A percentile compares a stretch with the other conserved stretches of the same genome.
Conservation (phyloP, 2,797 vertebrate species). For the Notolabrus celidotus region DNA sequence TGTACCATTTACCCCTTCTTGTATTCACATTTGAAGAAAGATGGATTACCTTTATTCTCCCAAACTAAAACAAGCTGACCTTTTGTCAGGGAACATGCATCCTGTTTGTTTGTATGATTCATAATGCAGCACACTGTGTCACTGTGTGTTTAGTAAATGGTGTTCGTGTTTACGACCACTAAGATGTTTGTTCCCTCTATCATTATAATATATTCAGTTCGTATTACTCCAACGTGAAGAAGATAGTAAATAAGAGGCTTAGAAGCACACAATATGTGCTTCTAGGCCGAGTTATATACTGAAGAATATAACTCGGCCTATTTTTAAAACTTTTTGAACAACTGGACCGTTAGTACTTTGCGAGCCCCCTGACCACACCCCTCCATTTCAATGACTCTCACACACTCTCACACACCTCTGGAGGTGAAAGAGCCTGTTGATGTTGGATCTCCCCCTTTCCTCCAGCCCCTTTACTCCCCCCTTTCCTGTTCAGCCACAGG, state of each 20-base stretch:
- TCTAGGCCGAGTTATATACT: too few relatives aligned
- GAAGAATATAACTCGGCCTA: slow-evolving; percentile 23
- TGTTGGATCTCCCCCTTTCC: slow-evolving; percentile 59
- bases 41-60: background rate
- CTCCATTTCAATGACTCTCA: slow-evolving; percentile 48
- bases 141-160: background rate
- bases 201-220: background rate
- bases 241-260: too few relatives aligned
- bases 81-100: background rate
- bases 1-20: background rate
- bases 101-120: too few relatives aligned
- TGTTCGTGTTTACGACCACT: background rate
- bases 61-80: background rate
- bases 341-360: slow-evolving; percentile 68
- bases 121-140: background rate
- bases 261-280: too few relatives aligned
- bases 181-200: background rate
- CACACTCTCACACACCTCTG: slow-evolving; percentile 70
- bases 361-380: slow-evolving; percentile 67
- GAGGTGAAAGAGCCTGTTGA: slow-evolving; percentile 83
- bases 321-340: slow-evolving; percentile 57
- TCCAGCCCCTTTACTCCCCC: slow-evolving; percentile 46
- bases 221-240: too few relatives aligned
- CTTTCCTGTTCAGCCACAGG: slow-evolving; percentile 48
- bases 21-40: too few relatives aligned